phyloP scores from a whole-genome alignment of 2,797 vertebrate species.

The Trematomus bernacchii region DNA sequence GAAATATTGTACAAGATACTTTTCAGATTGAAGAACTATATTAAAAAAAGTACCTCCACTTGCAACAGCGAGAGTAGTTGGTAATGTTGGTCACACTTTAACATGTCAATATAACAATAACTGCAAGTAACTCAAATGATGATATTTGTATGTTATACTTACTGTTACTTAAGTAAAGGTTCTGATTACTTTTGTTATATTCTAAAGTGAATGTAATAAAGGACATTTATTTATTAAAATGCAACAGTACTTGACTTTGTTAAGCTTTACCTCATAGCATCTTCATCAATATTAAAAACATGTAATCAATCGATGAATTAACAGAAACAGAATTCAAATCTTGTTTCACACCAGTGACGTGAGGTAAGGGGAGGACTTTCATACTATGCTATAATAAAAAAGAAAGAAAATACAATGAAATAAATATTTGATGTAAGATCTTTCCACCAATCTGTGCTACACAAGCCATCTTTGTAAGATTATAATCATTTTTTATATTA shows the following conservation, averaged over 20 bases:
- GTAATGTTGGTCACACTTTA: no score
- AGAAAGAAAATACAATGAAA: no score
- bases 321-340: not conserved
- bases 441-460: no score
- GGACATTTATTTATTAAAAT: not conserved
- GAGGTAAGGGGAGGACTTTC: no score
- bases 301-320: not conserved
- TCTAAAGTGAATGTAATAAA: not conserved
- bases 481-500: no score
- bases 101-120: not conserved
- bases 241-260: not conserved
- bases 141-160: not conserved
- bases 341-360: not conserved
- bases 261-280: not conserved
- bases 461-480: no score
- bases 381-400: no score
- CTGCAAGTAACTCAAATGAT: not conserved
- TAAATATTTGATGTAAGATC: no score
- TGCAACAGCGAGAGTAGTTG: no score
- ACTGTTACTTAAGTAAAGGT: not conserved
- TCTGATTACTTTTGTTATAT: not conserved
- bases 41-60: no score
- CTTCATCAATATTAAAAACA: conserved; percentile 5
- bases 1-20: not conserved
- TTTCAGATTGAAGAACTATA: not conserved